Base-by-base conservation (phyloP, 2,113 vertebrate genomes). In the Lamprologus sp. region DNA sequence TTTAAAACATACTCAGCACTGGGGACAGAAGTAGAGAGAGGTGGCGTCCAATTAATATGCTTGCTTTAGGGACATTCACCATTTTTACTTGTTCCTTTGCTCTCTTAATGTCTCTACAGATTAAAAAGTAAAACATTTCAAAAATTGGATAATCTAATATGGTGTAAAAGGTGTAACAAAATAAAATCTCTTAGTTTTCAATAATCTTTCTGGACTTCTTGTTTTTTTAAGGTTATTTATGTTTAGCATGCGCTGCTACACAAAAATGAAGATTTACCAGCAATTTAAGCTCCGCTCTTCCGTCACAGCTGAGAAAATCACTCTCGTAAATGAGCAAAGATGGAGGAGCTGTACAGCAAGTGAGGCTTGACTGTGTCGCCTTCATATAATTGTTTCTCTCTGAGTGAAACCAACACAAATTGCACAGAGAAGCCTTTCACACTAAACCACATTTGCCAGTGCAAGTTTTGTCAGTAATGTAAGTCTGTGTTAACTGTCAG, bases 361-460 rank as follows among this genome's bases (percentile, higher is more conserved):
- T 63, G 63, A 82, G 56, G 8, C 12, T 79, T 15, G 23, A 53
- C 31, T 11, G 55, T 51, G 7, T 83, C 31, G 5, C 73, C 81
- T 90, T 88, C 54, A 82, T 83, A 26, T 31, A 19, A 33, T 77
- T 81, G 83, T 58, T 83, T 79, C 56, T 88, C 23, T 83, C 55
- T 6, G 37, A 82, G 51, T 53, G 79, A 92, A 89, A 87, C 54
- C 42, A 23, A 84, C 17, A 85, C 13, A 85, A 90, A 93, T 87
- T 93, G 88, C 92, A 92, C 84, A 31, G 82, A 87, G n/a, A 80
- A 87, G 68, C 23, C 60, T 47, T 86, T 88, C 84, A 87, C 85
- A 60, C 73, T 45, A 91, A 91, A 85, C 53, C 49, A 12, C 42
- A 70, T 86, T 55, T 81, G 84, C 87, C 89, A 91, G 87, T 84